Percentiles rank a stretch among this genome's conserved stretches.
Evolutionary conservation across 2,888 invertebrate genomes (phyloP).

Genomic region (Phrixothrix hirtus): DNA sequence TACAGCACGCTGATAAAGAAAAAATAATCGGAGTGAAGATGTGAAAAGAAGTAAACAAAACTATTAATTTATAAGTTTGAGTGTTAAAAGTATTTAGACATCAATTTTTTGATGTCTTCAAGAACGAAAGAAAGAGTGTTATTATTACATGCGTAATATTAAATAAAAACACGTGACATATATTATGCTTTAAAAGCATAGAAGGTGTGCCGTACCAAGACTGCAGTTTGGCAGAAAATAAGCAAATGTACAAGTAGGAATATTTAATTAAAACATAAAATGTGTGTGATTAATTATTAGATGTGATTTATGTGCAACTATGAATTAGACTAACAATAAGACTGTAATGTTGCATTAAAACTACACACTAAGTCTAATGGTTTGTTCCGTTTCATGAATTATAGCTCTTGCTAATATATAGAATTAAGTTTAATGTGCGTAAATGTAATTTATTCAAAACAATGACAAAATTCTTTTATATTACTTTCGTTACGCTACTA

Average conservation of each 20-base stretch:
- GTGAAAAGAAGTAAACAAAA: too few relatives aligned
- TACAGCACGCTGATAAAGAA: too few relatives aligned
- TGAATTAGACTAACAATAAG: too few relatives aligned
- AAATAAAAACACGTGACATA: neutral
- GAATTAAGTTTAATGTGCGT: slow-evolving; percentile 16
- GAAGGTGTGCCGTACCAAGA: slow-evolving; percentile 15
- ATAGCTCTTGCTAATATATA: slow-evolving; percentile 6
- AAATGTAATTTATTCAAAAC: too few relatives aligned
- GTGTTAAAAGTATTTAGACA: slow-evolving; percentile 7
- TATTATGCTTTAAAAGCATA: slow-evolving; percentile 11
- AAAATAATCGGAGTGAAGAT: too few relatives aligned
- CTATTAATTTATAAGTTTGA: slow-evolving; percentile 13
- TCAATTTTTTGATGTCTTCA: slow-evolving; percentile 12
- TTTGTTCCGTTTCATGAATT: too few relatives aligned
- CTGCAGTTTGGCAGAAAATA: slow-evolving; percentile 13
- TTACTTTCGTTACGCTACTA: too few relatives aligned
- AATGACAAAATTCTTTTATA: too few relatives aligned
- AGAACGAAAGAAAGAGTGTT: neutral
- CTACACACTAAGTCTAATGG: too few relatives aligned
- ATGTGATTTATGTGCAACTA: slow-evolving; percentile 17
- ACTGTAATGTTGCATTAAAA: too few relatives aligned
- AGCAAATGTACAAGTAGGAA: slow-evolving; percentile 3
- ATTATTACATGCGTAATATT: slow-evolving; percentile 12
- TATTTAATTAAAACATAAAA: slow-evolving; percentile 8
- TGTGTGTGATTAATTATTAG: slow-evolving; percentile 16